Conservation (phyloP, 2,113 vertebrate species). For the Eulemur macaco region DNA sequence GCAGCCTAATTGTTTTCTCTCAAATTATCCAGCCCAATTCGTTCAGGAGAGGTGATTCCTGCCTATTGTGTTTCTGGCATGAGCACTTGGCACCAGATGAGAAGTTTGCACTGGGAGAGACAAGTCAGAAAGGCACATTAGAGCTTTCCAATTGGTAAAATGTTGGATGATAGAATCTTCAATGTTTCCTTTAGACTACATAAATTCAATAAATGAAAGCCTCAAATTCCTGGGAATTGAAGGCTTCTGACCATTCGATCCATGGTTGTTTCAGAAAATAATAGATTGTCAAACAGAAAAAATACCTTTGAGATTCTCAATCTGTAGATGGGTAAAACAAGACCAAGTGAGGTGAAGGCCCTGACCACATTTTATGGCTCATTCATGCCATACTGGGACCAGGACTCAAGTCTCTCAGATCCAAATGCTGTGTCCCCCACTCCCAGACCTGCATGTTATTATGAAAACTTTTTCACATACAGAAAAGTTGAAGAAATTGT, state of each 20-base stretch:
- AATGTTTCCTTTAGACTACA: background rate
- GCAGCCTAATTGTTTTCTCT: constrained; percentile 11
- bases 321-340: background rate
- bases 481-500: background rate
- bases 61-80: constrained; percentile 43
- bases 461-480: background rate
- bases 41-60: constrained; percentile 33
- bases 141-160: constrained; percentile 3
- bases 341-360: background rate
- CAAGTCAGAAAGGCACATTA: constrained; percentile 13
- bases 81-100: constrained; percentile 29
- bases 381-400: background rate
- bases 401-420: background rate
- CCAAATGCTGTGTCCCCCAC: background rate
- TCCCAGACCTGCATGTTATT: background rate
- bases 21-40: background rate
- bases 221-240: background rate
- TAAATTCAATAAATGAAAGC: constrained; percentile 16
- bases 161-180: background rate
- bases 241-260: background rate
- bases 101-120: constrained; percentile 45
- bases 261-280: background rate
- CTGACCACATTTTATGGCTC: background rate
- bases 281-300: background rate
- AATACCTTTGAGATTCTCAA: background rate